Evolutionary conservation across 2,113 vertebrate species (phyloP).

Genomic region (Zapus hudsonius): DNA sequence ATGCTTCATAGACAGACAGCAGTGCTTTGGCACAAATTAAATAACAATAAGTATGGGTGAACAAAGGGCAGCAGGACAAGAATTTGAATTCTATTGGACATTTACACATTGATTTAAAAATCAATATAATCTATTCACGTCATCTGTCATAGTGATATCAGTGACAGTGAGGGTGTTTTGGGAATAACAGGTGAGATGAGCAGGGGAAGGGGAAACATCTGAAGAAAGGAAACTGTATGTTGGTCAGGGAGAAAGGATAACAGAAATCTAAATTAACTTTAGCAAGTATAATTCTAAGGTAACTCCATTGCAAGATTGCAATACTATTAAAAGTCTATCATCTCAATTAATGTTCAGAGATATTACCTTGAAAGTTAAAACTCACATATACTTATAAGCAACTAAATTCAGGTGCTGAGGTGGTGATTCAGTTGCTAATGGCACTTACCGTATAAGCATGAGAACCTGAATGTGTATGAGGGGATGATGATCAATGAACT

Average conservation of each 20-base stretch:
- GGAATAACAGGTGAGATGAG: neutral
- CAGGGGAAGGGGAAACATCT: neutral
- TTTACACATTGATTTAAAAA: neutral
- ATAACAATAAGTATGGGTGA: neutral
- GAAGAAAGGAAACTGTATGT: neutral
- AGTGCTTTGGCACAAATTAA: neutral
- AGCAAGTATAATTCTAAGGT: neutral
- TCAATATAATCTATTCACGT: neutral
- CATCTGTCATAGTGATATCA: slow-evolving; percentile 2
- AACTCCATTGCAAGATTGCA: neutral
- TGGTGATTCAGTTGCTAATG: no score
- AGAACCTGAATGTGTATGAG: no score
- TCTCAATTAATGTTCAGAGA: neutral
- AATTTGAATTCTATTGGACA: slow-evolving; percentile 27
- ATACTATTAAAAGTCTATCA: neutral
- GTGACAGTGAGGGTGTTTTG: neutral
- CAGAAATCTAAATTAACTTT: neutral
- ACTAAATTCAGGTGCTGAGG: neutral
- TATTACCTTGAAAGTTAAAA: slow-evolving; percentile 7
- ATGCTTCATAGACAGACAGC: neutral
- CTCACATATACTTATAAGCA: neutral
- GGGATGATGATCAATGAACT: no score
- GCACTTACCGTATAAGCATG: no score
- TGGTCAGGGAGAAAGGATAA: neutral
- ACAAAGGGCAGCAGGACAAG: neutral